Conservation (phyloP, 2,113 vertebrate genomes). For the Cephalopholis sonnerati region DNA sequence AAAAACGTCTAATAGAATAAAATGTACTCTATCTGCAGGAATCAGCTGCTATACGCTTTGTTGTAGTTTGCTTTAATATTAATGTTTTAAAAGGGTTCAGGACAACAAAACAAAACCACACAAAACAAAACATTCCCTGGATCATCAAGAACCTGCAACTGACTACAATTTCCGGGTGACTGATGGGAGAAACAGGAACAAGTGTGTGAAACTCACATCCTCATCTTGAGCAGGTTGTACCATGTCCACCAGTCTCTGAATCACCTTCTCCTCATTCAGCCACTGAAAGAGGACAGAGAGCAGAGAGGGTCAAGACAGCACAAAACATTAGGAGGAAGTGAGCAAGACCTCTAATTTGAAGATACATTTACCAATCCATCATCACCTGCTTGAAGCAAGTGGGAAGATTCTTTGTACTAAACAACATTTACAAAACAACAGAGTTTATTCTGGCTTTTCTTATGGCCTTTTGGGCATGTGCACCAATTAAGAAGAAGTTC, state of each 20-base stretch:
- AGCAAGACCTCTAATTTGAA: background rate
- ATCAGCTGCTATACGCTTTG: background rate
- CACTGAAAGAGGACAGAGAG: slow-evolving; percentile 83
- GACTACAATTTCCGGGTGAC: background rate
- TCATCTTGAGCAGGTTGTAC: slow-evolving; percentile 97
- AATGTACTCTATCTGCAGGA: background rate
- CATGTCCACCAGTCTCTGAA: slow-evolving; percentile 96
- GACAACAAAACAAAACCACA: background rate
- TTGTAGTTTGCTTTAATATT: background rate
- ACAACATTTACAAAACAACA: background rate
- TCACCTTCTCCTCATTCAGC: slow-evolving; percentile 97
- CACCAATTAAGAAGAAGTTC: background rate
- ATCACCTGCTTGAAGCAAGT: background rate
- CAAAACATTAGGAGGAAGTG: background rate
- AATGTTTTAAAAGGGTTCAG: background rate
- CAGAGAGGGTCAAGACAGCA: background rate
- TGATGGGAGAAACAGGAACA: background rate
- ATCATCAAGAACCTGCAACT: background rate
- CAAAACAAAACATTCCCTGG: background rate
- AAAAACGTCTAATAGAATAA: background rate
- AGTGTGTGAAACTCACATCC: slow-evolving; percentile 90
- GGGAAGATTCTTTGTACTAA: background rate
- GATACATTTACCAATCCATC: background rate
- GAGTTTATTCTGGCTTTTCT: background rate
- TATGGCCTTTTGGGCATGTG: background rate